These are phyloP conservation scores for Microdon myrmicae DNA, from an alignment of 2,888 invertebrate genomes.

Conservation along the genomic window DNA sequence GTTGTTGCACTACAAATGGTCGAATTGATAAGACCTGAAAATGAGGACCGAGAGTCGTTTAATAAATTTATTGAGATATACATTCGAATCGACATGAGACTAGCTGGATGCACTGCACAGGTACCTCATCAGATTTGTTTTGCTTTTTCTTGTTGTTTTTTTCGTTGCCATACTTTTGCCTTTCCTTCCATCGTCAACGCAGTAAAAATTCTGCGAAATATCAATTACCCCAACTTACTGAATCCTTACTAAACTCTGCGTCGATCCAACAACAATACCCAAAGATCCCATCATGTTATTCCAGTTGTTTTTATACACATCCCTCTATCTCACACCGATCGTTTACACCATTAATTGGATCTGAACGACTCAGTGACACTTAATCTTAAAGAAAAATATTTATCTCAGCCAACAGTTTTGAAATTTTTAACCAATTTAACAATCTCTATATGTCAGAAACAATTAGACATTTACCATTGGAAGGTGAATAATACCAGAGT, in stretches of 20 bases:
- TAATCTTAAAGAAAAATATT: slow-evolving; percentile 48
- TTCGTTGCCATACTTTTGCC: no score
- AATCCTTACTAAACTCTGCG: no score
- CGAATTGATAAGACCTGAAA: slow-evolving; percentile 40
- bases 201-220: neutral
- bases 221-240: neutral
- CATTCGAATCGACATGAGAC: slow-evolving; percentile 30
- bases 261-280: no score
- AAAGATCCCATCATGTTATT: no score
- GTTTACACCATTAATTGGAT: slow-evolving; percentile 39
- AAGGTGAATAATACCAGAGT: no score
- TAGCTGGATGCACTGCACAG: slow-evolving; percentile 33
- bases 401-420: no score
- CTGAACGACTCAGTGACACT: slow-evolving; percentile 47
- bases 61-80: slow-evolving; percentile 49
- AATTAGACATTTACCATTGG: no score
- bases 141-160: no score
- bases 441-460: no score
- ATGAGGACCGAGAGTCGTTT: slow-evolving; percentile 31
- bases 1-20: slow-evolving; percentile 50
- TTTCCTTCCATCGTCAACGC: neutral
- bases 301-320: neutral
- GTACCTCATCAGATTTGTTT: no score
- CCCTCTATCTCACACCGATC: neutral
- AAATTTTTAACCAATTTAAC: no score